phyloP scores from a whole-genome alignment of 2,888 invertebrate genomes.

The Itoplectis maculator region DNA sequence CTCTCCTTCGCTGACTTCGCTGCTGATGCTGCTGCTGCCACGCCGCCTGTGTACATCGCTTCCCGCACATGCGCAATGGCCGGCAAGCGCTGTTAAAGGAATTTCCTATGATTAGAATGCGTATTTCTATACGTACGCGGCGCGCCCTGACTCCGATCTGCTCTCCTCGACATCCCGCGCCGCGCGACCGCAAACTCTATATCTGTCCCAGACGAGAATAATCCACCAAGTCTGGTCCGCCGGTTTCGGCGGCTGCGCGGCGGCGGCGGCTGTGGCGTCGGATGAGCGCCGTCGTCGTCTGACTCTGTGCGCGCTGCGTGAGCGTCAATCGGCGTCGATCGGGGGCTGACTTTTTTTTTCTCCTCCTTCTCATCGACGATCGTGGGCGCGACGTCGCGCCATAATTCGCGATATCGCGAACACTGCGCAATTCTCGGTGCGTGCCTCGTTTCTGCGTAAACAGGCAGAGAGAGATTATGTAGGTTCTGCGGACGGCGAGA shows the following conservation, averaged over 20 bases:
- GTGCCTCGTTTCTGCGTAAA: no score
- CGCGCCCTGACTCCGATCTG: constrained; percentile 62
- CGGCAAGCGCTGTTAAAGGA: constrained; percentile 77
- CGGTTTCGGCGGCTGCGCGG: constrained; percentile 56
- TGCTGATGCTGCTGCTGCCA: no score
- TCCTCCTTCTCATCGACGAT: no score
- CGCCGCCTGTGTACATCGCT: constrained; percentile 26
- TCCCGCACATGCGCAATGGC: background rate
- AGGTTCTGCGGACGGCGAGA: background rate
- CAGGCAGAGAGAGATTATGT: no score
- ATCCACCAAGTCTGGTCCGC: constrained; percentile 67
- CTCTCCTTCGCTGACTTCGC: no score
- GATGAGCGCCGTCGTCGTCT: background rate
- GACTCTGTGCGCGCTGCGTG: constrained; percentile 8
- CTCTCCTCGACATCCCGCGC: constrained; percentile 62
- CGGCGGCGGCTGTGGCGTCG: constrained; percentile 6
- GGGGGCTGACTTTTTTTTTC: constrained; percentile 40
- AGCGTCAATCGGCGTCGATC: constrained; percentile 52
- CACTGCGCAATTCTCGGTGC: no score
- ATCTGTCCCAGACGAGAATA: constrained; percentile 69
- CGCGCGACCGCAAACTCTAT: constrained; percentile 68
- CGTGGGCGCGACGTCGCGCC: no score
- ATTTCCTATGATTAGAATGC: constrained; percentile 84
- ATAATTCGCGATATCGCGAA: no score
- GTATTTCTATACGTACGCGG: constrained; percentile 80